Conservation (phyloP, 2,888 invertebrate genomes). For the Drosophila suboccidentalis region DNA sequence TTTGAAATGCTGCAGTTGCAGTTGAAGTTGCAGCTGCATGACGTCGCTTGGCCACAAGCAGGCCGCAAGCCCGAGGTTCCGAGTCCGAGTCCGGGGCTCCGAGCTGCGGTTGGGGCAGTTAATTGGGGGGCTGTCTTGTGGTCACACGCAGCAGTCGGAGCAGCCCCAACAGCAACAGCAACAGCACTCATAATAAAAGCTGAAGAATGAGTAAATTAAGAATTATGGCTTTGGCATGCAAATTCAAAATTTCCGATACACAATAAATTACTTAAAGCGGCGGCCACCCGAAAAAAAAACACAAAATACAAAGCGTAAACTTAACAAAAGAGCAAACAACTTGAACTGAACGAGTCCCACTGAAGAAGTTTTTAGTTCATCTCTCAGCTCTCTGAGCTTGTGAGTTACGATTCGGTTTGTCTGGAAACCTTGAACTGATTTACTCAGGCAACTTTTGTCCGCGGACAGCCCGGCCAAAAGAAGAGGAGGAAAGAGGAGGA, state of each 20-base stretch:
- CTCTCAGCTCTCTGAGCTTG: constrained; percentile 39
- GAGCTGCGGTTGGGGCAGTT: constrained; percentile 55
- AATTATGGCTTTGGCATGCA: constrained; percentile 84
- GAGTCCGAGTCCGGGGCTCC: too few species aligned
- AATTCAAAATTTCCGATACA: constrained; percentile 83
- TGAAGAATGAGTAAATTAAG: constrained; percentile 83
- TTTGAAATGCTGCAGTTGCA: constrained; percentile 52
- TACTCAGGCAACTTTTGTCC: constrained; percentile 27
- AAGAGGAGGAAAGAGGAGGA: not conserved
- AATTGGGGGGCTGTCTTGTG: constrained; percentile 71
- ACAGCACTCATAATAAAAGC: constrained; percentile 76
- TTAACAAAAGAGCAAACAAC: constrained; percentile 60
- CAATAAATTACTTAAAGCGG: constrained; percentile 82
- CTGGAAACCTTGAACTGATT: constrained; percentile 66
- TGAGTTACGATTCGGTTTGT: constrained; percentile 44
- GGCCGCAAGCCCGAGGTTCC: constrained; percentile 36
- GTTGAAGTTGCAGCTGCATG: constrained; percentile 55
- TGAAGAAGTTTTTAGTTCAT: constrained; percentile 51
- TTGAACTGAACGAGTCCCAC: constrained; percentile 34
- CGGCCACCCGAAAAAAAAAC: constrained; percentile 45
- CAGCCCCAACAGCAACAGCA: constrained; percentile 19
- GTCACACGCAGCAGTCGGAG: constrained; percentile 71
- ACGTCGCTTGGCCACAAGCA: constrained; percentile 44
- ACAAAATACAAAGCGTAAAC: constrained; percentile 59
- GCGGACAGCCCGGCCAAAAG: constrained; percentile 7